Conservation (phyloP, 2,888 invertebrate genomes). For the Pristionchus arcanus region DNA sequence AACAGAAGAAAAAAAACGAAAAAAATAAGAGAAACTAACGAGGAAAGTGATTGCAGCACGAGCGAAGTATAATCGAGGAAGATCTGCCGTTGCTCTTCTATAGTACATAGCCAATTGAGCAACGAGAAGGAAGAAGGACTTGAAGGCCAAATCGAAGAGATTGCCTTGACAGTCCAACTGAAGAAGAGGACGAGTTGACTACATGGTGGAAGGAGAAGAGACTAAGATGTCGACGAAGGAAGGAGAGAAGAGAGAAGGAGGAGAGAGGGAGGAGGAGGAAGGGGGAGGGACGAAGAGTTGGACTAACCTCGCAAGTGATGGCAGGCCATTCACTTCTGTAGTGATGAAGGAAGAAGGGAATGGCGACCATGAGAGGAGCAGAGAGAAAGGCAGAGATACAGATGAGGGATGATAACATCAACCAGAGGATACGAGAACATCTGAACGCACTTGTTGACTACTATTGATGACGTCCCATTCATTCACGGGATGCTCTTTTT, state of each 20-base stretch:
- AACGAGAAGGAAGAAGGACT: constrained; percentile 71
- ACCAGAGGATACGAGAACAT: constrained; percentile 75
- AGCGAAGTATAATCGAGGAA: constrained; percentile 73
- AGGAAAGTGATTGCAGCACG: constrained; percentile 73
- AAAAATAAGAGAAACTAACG: constrained; percentile 43
- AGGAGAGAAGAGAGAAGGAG: background rate
- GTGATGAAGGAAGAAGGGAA: constrained; percentile 68
- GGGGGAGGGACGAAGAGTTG: background rate
- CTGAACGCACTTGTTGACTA: constrained; percentile 57
- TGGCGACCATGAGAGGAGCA: constrained; percentile 73
- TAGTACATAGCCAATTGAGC: constrained; percentile 69
- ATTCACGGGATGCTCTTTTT: background rate
- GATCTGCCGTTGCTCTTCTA: constrained; percentile 69
- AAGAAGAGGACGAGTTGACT: constrained; percentile 38
- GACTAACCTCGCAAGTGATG: constrained; percentile 56
- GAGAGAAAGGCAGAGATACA: constrained; percentile 72
- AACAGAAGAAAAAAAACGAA: background rate
- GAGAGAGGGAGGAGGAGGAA: background rate
- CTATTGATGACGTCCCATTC: background rate
- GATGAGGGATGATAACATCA: constrained; percentile 65
- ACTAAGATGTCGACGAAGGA: background rate
- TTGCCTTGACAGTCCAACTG: constrained; percentile 73
- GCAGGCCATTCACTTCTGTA: constrained; percentile 67
- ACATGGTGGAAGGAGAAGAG: background rate
- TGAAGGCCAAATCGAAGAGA: constrained; percentile 70